These are phyloP conservation scores for Zophobas atratus DNA, from an alignment of 1,140 invertebrate genomes.

Conservation along the genomic window DNA sequence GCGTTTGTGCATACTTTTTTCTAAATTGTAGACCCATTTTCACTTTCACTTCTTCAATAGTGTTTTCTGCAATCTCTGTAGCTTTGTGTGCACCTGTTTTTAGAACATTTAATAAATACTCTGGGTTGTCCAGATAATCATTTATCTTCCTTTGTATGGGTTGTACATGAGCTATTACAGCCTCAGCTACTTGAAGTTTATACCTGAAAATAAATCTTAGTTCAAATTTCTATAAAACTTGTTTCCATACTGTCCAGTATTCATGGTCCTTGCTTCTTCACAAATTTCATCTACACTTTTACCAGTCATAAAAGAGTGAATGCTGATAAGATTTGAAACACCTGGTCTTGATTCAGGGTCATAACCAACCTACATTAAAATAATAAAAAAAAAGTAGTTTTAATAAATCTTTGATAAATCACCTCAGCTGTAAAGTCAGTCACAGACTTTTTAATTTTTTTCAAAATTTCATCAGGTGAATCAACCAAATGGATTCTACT, in stretches of 20 bases:
- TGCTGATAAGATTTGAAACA: conserved; percentile 89
- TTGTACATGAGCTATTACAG: conserved; percentile 78
- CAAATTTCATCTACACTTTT: conserved; percentile 81
- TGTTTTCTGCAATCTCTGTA: conserved; percentile 76
- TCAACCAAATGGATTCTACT: conserved; percentile 89
- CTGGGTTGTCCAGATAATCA: conserved; percentile 73
- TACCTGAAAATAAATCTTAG: conserved; percentile 72
- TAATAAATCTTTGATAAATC: conserved; percentile 10
- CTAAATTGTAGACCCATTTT: conserved; percentile 74
- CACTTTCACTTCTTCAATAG: conserved; percentile 78
- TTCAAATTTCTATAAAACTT: conserved; percentile 41
- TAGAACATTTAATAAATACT: conserved; percentile 80
- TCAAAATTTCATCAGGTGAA: conserved; percentile 80
- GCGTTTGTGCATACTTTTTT: background rate
- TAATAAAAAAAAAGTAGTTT: background rate
- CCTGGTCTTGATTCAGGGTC: conserved; percentile 86
- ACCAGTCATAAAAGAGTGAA: conserved; percentile 85
- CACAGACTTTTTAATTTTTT: conserved; percentile 92
- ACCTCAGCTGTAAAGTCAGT: conserved; percentile 91
- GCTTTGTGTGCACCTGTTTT: conserved; percentile 81
- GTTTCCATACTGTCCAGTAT: conserved; percentile 78
- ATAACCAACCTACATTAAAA: conserved; percentile 77
- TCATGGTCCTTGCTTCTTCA: conserved; percentile 76
- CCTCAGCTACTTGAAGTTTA: conserved; percentile 84
- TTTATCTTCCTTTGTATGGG: conserved; percentile 81